Percentiles rank a stretch among this genome's conserved stretches.
These are phyloP conservation scores for Tupiocoris notatus DNA, from an alignment of 2,888 invertebrate species.

Conservation along the genomic window DNA sequence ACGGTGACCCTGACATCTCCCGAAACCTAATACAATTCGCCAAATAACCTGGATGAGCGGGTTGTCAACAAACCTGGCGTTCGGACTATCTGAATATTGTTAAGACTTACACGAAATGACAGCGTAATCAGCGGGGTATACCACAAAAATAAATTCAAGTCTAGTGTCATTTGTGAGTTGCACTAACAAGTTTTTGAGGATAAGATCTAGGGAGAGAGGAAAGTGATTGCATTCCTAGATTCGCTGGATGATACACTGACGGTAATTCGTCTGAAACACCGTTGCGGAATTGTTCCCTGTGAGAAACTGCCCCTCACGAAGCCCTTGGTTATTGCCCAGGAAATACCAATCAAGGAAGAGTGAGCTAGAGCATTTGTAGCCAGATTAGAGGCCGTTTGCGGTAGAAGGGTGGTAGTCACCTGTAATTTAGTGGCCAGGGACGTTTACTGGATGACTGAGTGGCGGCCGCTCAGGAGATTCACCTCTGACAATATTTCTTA, in stretches of 20 bases:
- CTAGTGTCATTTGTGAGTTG: no score
- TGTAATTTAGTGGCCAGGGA: not conserved
- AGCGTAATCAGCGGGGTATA: no score
- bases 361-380: slow-evolving; percentile 18
- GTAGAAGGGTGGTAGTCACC: not conserved
- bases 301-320: not conserved
- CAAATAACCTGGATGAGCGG: no score
- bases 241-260: not conserved
- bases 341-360: slow-evolving; percentile 19
- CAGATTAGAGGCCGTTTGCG: slow-evolving; percentile 17
- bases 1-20: no score
- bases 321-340: not conserved
- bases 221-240: no score
- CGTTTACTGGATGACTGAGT: slow-evolving; percentile 17
- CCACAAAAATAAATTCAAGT: no score
- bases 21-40: no score
- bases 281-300: not conserved
- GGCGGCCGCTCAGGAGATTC: not conserved
- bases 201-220: no score
- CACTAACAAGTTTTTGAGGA: no score
- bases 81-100: no score
- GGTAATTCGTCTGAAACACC: not conserved
- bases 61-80: no score
- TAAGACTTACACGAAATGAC: no score
- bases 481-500: slow-evolving; percentile 12